Evolutionary conservation across 35 echinoderm and acorn worm species (phyloP).

Genomic region (Anneissia japonica): DNA sequence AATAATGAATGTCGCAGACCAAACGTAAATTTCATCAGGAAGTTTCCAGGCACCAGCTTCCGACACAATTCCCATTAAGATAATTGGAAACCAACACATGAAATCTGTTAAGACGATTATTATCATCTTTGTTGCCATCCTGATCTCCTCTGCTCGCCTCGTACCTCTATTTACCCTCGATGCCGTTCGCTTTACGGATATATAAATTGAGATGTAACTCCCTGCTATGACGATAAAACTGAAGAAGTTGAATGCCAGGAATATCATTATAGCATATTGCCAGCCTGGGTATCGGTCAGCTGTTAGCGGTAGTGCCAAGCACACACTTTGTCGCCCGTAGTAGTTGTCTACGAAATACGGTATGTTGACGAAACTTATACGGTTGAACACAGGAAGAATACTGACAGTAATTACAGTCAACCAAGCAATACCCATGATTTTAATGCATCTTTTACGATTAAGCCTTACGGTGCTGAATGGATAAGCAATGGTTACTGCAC

Average conservation of each 20-base stretch:
- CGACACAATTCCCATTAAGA: not conserved
- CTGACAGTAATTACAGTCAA: conserved; percentile 14
- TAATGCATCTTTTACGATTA: conserved; percentile 11
- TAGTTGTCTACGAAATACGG: conserved; percentile 39
- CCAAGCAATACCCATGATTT: conserved; percentile 23
- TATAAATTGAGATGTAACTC: conserved; percentile 38
- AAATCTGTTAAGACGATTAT: not conserved
- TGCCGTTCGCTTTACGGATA: conserved; percentile 25
- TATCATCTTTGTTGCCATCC: not conserved
- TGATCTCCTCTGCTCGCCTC: no score
- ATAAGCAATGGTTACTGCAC: not conserved
- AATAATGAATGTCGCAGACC: not conserved
- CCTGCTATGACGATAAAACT: conserved; percentile 24
- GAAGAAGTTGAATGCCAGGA: conserved; percentile 28
- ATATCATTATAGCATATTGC: conserved; percentile 27
- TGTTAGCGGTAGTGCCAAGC: conserved; percentile 37
- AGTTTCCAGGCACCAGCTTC: not conserved
- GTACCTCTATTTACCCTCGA: not conserved
- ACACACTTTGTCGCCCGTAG: conserved; percentile 41
- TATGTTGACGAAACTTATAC: not conserved
- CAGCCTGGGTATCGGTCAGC: conserved; percentile 13
- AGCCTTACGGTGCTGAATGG: conserved; percentile 4
- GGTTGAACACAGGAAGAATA: conserved; percentile 7
- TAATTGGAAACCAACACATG: not conserved
- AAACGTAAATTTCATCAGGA: not conserved